These are phyloP conservation scores for Drosophila truncata DNA, from an alignment of 1,140 invertebrate species.

Conservation along the genomic window DNA sequence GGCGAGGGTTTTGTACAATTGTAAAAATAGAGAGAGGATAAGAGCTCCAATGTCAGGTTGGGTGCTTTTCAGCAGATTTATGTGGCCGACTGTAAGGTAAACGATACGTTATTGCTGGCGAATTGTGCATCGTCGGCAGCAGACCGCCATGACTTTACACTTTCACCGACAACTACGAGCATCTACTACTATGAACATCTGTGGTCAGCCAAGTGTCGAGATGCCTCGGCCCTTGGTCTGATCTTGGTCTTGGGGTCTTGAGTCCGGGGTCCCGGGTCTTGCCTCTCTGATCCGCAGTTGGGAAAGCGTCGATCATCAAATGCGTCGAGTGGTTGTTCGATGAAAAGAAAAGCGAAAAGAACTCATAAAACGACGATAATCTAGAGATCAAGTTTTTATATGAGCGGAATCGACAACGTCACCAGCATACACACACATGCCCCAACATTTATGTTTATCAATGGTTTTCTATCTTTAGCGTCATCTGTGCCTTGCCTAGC, in stretches of 20 bases:
- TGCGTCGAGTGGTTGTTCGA: conserved; percentile 51
- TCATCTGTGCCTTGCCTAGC: conserved; percentile 57
- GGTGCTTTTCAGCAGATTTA: conserved; percentile 56
- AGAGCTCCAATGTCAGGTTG: conserved; percentile 44
- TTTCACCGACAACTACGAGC: conserved; percentile 54
- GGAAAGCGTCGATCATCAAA: conserved; percentile 49
- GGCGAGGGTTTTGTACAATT: conserved; percentile 18
- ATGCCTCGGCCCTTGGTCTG: conserved; percentile 49
- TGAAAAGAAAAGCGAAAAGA: conserved; percentile 69
- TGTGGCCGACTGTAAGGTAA: conserved; percentile 57
- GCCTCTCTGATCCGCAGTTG: conserved; percentile 35
- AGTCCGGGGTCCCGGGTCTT: conserved; percentile 9
- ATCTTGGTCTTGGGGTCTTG: conserved; percentile 40
- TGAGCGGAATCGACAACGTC: conserved; percentile 54
- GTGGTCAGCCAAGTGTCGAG: conserved; percentile 66
- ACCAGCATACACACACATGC: conserved; percentile 29
- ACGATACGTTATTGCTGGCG: conserved; percentile 41
- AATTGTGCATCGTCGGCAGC: conserved; percentile 43
- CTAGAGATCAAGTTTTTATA: conserved; percentile 59
- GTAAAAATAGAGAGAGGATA: conserved; percentile 10
- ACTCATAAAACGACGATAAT: conserved; percentile 72
- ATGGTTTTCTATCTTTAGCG: conserved; percentile 57
- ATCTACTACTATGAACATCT: conserved; percentile 43
- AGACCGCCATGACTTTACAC: conserved; percentile 73
- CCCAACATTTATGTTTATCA: conserved; percentile 49